These are phyloP conservation scores for Ligdia adustata DNA, from an alignment of 2,888 invertebrate species.

Conservation along the genomic window DNA sequence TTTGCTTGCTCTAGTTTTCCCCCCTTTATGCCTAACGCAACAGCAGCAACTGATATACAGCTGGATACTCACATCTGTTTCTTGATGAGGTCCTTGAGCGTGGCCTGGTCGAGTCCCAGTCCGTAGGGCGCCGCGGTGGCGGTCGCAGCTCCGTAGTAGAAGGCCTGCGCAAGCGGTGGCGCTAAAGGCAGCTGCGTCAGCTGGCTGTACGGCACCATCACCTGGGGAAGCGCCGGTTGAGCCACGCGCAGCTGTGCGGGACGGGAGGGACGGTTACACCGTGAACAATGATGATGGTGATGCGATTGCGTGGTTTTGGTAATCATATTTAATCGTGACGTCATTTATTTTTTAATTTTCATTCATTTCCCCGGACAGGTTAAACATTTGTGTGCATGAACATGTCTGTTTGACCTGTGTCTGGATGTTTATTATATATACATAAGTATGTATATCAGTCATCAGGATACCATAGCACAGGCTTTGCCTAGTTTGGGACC, in stretches of 20 bases:
- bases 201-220: conserved; percentile 67
- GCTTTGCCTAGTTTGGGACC: too few species aligned
- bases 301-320: conserved; percentile 3
- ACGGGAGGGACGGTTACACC: conserved; percentile 26
- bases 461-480: too few species aligned
- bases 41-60: too few species aligned
- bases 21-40: too few species aligned
- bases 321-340: too few species aligned
- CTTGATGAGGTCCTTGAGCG: conserved; percentile 92
- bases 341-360: too few species aligned
- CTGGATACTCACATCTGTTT: conserved; percentile 93
- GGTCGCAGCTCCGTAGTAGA: conserved; percentile 85
- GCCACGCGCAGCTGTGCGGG: conserved; percentile 60
- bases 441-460: too few species aligned
- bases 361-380: too few species aligned
- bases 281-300: conserved; percentile 14
- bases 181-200: conserved; percentile 49
- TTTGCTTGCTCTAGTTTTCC: too few species aligned
- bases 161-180: conserved; percentile 72
- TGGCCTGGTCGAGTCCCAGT: conserved; percentile 83
- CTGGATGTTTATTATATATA: too few species aligned
- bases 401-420: too few species aligned
- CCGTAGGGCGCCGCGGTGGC: conserved; percentile 74
- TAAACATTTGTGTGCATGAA: too few species aligned
- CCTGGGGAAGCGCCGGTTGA: conserved; percentile 64